Evolutionary conservation across 2,113 vertebrate genomes (phyloP), one percentile per base, ranked within the genome.

Genomic region (Cisticola juncidis): DNA sequence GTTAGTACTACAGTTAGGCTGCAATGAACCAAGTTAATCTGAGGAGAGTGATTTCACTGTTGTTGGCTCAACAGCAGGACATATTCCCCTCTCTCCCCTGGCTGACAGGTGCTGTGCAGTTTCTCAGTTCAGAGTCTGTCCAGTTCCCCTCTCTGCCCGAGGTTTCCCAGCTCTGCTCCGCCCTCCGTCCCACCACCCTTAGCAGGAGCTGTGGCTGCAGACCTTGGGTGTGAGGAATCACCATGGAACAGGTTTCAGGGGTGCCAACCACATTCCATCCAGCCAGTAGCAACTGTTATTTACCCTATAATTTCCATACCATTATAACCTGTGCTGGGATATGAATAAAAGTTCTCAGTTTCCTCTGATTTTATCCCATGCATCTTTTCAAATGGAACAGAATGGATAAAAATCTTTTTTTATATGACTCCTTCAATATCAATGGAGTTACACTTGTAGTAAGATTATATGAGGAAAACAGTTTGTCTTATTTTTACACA

Each of bases 141-240:
- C 1, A 29, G 14, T 19, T 70, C 19, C 44, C 28, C 15, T 42
- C 24, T 24, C 65, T 38, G 64, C 22, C 23, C 0, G 0, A 0
- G 1, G 35, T 12, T 7, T 19, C 24, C n/a, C 18, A 35, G 21
- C 14, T 33, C 22, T 0, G 2, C 22, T 48, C 42, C 64, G 18
- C 29, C 18, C 28, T 40, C 35, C 0, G 2, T 12, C 70, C 44
- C 54, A 60, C 5, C 12, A 12, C 14, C 24, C 20, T 51, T 7
- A 15, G 31, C 24, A 70, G 36, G 24, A 35, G 44, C 45, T 51
- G 24, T 48, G 53, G 14, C 15, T 81, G 24, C 53, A 28, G 29
- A 8, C 29, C 48, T 18, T 48, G 53, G 29, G 15, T 50, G 65
- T 35, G 45, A 82, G 45, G 36, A 51, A 35, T 12, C 36, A 42